Evolutionary conservation across 2,113 vertebrate genomes (phyloP).

Genomic region (Puntigrus tetrazona): DNA sequence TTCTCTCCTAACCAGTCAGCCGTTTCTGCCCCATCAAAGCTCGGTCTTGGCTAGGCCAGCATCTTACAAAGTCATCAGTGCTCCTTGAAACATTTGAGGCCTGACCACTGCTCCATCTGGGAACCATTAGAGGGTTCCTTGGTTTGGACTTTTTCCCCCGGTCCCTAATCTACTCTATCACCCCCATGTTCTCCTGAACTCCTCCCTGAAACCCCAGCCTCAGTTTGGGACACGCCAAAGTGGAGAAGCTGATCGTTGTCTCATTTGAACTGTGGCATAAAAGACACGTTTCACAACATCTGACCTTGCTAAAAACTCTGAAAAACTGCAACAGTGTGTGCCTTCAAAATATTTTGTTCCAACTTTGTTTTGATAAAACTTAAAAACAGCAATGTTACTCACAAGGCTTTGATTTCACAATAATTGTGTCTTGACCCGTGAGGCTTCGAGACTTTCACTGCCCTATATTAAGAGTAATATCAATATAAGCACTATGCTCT

Average conservation of each 20-base stretch:
- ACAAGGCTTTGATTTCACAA: not conserved
- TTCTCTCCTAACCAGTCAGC: conserved; percentile 63
- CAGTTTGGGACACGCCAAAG: conserved; percentile 1
- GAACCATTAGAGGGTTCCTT: conserved; percentile 70
- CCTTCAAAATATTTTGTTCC: not conserved
- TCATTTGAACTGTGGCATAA: not conserved
- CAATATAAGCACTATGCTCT: not conserved
- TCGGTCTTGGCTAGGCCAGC: conserved; percentile 65
- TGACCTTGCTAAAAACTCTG: not conserved
- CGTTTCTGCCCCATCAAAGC: conserved; percentile 61
- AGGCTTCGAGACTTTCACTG: not conserved
- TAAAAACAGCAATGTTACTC: not conserved
- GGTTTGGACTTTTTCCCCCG: conserved; percentile 45
- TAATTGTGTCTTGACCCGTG: not conserved
- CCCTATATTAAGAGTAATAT: not conserved
- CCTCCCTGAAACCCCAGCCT: conserved; percentile 32
- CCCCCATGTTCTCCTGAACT: conserved; percentile 22
- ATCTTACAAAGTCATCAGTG: conserved; percentile 62
- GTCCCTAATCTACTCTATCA: conserved; percentile 26
- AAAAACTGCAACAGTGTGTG: conserved; percentile 9
- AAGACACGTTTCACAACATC: not conserved
- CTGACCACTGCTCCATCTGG: conserved; percentile 72
- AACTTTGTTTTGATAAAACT: not conserved
- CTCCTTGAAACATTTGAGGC: conserved; percentile 64
- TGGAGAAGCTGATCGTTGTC: conserved; percentile 9